Evolutionary conservation across 2,888 invertebrate species (phyloP), one percentile per base, ranked within the genome.

Genomic region (Gnatocerus cornutus): DNA sequence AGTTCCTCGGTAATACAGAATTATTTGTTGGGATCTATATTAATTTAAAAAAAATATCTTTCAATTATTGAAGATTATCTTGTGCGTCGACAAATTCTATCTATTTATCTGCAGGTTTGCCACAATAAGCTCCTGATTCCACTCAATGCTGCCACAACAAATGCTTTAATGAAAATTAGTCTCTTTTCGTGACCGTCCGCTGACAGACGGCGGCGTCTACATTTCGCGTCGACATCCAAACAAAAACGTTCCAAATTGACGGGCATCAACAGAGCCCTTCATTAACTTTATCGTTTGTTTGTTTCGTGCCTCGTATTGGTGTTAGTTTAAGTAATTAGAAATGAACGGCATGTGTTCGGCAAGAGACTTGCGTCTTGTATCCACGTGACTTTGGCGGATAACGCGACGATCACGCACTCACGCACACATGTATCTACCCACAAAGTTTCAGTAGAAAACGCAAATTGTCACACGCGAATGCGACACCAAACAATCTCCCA

Each of bases 271-370:
- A 16, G 59, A 50, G 59, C 50, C 67, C 59, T 67, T 67, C 59
- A 67, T 67, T 67, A 67, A 30, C 58, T 59, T 59, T 58, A 67
- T 67, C 58, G 67, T 67, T 52, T 46, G 65, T 66, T 59, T 67
- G 61, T 68, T 68, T 68, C 68, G 68, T 68, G 68, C 52, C 43
- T 21, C 48, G 37, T 41, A 63, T 65, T 55, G 68, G 62, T 68
- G 68, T 68, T 63, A 43, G 68, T 62, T 68, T 68, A 68, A 63
- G 68, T 68, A 68, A 68, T 68, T 68, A 68, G 68, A 55, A 68
- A 68, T 63, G 46, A 63, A 56, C 39, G 63, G 30, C 56, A 48
- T 58, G 53, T 67, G 67, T 45, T 59, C 50, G 66, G 55, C 10
- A 46, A 27, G 61, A 41, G 45, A 58, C 43, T 41, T 46, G 58